These are phyloP conservation scores for Habrosyne pyritoides DNA, from an alignment of 2,888 invertebrate species.

Conservation along the genomic window DNA sequence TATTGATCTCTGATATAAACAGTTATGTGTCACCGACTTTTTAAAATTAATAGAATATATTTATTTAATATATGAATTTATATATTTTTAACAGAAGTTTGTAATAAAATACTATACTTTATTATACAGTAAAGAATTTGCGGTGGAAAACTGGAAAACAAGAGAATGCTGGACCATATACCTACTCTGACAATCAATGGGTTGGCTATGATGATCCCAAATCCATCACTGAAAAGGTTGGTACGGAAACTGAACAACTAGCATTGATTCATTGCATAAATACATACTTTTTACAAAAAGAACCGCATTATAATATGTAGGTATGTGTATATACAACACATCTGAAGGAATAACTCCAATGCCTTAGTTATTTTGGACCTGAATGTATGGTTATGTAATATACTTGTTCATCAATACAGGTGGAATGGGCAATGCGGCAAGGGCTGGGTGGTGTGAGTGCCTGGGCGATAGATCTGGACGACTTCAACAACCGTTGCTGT, in stretches of 20 bases:
- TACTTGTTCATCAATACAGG: slow-evolving; percentile 62
- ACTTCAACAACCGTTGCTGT: slow-evolving; percentile 93
- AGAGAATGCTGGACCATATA: slow-evolving; percentile 88
- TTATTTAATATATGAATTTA: too few relatives aligned
- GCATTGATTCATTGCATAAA: too few relatives aligned
- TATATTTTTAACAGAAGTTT: too few relatives aligned
- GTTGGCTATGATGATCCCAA: slow-evolving; percentile 93
- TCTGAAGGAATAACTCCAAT: too few relatives aligned
- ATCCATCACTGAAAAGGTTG: slow-evolving; percentile 89
- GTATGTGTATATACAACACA: too few relatives aligned
- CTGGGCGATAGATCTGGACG: slow-evolving; percentile 95
- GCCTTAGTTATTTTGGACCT: too few relatives aligned
- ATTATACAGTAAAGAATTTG: slow-evolving; percentile 82
- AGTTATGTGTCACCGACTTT: neutral
- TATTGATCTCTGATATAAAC: neutral
- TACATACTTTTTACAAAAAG: too few relatives aligned
- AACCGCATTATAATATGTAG: too few relatives aligned
- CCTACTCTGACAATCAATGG: slow-evolving; percentile 92
- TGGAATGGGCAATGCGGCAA: slow-evolving; percentile 87
- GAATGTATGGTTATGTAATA: too few relatives aligned
- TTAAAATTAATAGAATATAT: too few relatives aligned
- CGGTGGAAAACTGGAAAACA: slow-evolving; percentile 87
- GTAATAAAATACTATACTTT: too few relatives aligned
- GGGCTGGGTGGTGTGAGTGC: slow-evolving; percentile 92
- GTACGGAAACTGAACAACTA: neutral